Conservation (phyloP, 2,888 invertebrate genomes). For the Germaria angustata region DNA sequence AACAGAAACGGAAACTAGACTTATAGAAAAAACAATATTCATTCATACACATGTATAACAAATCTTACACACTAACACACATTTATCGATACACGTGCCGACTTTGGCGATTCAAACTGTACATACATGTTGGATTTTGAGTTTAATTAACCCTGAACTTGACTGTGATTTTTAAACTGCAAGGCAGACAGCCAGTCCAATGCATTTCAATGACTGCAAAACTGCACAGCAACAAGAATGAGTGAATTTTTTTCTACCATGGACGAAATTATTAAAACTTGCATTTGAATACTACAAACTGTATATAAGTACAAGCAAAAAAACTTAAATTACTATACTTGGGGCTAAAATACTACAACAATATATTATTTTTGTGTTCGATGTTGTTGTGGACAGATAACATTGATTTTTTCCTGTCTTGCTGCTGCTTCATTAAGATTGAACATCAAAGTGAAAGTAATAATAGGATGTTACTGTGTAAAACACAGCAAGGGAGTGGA, state of each 20-base stretch:
- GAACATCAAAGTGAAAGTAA: neutral
- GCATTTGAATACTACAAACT: conserved; percentile 6
- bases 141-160: conserved; percentile 66
- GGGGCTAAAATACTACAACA: neutral
- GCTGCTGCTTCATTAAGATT: neutral
- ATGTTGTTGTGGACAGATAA: neutral
- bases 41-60: conserved; percentile 7
- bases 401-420: conserved; percentile 18
- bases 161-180: conserved; percentile 43
- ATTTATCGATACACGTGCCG: conserved; percentile 56
- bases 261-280: neutral
- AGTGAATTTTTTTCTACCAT: neutral
- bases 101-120: conserved; percentile 39
- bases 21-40: neutral
- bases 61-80: neutral
- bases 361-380: conserved; percentile 3
- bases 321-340: neutral
- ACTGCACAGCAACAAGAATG: conserved; percentile 32
- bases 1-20: conserved; percentile 11
- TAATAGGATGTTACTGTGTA: neutral
- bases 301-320: neutral
- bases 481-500: neutral
- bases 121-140: conserved; percentile 20
- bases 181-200: conserved; percentile 20
- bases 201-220: conserved; percentile 33